Base-by-base conservation (phyloP, 1,140 invertebrate species). In the Lysiphlebus fabarum region DNA sequence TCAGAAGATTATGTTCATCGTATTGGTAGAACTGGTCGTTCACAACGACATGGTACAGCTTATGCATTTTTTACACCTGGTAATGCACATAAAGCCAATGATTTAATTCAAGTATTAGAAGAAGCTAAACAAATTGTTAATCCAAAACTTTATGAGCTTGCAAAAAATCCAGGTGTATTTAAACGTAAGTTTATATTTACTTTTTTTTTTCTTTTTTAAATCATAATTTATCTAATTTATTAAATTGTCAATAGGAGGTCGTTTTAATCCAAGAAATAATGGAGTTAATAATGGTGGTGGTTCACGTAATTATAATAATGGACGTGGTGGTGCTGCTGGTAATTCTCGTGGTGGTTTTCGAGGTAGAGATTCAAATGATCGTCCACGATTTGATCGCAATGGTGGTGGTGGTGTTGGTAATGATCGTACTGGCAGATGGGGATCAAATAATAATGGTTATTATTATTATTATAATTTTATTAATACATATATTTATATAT, bases 1-100 rank as follows among this genome's bases (percentile, higher is more conserved):
- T 90, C 90, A 11, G 93, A 95, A 79, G 92, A 95, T 76, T 95
- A 95, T 80, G 90, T 95, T 56, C 93, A 95, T 70, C 85, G 93
- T 62, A 95, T 95, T 74, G 93, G 93, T 4, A 84, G 93, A 62
- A 95, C 93, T 36, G 93, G 90, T 26, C 83, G 93, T 40, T 88
- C 87, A 43, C 86, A 90, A 64, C 88, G 89, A 62, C 90, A 86
- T 7, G 92, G 93, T 62, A 93, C 91, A 0, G 90, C 92, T 0
- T 95, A 95, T 78, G 93, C 92, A 7, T 90, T 95, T 72, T 93
- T 95, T 79, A 95, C 92, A 6, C 82, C 84, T 34, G 81, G 81
- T 55, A 92, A 94, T 73, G 83, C 83, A 4, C 87, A 89, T 60
- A 90, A 92, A 75, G 89, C 86, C 12, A 74, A 73, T 60, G 87